Evolutionary conservation across 2,797 vertebrate genomes (phyloP).

Genomic region (Clangula hyemalis): DNA sequence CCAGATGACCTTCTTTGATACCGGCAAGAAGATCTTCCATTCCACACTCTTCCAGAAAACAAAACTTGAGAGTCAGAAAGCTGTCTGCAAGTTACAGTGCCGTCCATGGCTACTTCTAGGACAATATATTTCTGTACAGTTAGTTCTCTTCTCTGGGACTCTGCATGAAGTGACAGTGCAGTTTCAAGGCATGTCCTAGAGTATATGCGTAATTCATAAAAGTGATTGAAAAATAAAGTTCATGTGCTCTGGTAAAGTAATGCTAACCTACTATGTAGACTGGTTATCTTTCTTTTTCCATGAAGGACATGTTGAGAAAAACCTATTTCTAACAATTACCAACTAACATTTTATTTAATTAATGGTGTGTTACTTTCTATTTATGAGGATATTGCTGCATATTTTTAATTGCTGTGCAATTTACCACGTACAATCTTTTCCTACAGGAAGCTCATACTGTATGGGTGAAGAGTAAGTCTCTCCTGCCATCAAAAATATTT

Average conservation of each 20-base stretch:
- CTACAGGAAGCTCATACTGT: not conserved
- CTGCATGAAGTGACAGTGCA: not conserved
- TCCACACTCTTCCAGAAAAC: not conserved
- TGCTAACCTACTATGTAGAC: not conserved
- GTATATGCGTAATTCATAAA: not conserved
- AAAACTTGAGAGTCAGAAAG: not conserved
- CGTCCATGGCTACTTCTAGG: not conserved
- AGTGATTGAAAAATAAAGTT: not conserved
- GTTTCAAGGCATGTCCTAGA: not conserved
- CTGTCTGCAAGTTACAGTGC: not conserved
- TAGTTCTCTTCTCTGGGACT: not conserved
- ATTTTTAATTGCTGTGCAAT: not conserved
- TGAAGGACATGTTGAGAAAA: not conserved
- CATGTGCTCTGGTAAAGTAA: not conserved
- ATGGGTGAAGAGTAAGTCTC: not conserved
- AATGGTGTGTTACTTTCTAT: not conserved
- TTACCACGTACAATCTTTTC: not conserved
- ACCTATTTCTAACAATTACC: not conserved
- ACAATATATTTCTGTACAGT: not conserved
- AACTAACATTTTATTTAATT: not conserved
- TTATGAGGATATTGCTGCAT: not conserved
- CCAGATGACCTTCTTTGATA: not conserved
- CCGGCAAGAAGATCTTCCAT: not conserved
- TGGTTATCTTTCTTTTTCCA: not conserved
- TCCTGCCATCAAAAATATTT: not conserved